Conservation (phyloP, 2,113 vertebrate genomes). For the Leptobrachium leishanense region DNA sequence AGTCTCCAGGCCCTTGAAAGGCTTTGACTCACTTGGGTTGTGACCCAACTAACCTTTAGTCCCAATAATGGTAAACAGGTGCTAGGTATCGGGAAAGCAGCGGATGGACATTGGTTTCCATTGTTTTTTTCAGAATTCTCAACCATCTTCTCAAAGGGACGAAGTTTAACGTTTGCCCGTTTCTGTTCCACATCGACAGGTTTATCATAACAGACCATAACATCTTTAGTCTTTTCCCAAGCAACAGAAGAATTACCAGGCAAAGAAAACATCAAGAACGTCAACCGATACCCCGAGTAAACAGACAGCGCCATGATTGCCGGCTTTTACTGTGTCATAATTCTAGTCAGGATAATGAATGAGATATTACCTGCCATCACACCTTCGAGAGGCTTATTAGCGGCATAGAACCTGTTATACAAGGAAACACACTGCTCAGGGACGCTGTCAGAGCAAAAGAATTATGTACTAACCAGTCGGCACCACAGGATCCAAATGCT, state of each 20-base stretch:
- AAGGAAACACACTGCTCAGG: slow-evolving; percentile 10
- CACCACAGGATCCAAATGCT: slow-evolving; percentile 8
- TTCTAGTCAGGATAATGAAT: slow-evolving; percentile 12
- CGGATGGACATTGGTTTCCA: no score
- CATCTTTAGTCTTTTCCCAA: slow-evolving; percentile 23
- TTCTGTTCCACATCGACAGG: slow-evolving; percentile 39
- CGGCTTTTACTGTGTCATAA: neutral
- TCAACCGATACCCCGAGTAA: neutral
- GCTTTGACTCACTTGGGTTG: no score
- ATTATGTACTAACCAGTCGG: slow-evolving; percentile 5
- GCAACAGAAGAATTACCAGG: neutral
- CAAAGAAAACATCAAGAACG: neutral
- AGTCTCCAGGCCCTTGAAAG: no score
- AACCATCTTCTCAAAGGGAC: no score
- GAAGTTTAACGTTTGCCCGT: neutral
- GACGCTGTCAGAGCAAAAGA: slow-evolving; percentile 5
- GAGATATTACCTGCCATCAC: slow-evolving; percentile 5
- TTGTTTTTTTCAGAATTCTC: no score
- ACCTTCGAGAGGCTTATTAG: slow-evolving; percentile 30
- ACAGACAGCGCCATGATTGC: neutral
- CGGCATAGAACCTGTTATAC: neutral
- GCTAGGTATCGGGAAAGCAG: no score
- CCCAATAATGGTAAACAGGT: no score
- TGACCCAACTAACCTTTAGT: no score
- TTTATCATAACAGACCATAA: neutral